Conservation (phyloP, 2,797 vertebrate species). For the Gallinago nigripennis region DNA sequence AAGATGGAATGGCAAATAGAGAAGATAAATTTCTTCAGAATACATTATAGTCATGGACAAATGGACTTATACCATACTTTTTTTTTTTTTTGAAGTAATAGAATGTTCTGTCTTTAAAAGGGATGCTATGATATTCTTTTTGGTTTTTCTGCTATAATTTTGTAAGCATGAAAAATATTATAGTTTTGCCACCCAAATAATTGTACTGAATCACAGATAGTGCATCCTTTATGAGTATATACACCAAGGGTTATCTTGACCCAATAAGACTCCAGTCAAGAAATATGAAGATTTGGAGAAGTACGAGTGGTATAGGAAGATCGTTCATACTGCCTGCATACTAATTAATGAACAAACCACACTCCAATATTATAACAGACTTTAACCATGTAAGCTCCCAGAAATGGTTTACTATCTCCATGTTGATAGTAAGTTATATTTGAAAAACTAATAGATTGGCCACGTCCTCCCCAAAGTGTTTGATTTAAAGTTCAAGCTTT, state of each 20-base stretch:
- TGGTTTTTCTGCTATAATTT: background rate
- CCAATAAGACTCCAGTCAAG: background rate
- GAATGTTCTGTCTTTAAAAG: background rate
- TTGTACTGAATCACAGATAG: background rate
- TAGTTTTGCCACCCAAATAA: background rate
- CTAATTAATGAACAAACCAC: background rate
- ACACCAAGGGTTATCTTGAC: background rate
- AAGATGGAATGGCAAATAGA: background rate
- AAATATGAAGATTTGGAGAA: background rate
- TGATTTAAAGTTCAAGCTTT: slow-evolving; percentile 58
- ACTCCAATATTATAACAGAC: background rate
- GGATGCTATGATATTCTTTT: background rate
- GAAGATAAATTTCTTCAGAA: background rate
- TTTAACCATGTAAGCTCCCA: background rate
- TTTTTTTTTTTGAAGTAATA: background rate
- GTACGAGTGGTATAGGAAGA: background rate
- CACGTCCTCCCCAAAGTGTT: background rate
- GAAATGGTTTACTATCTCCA: background rate
- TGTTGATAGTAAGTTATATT: background rate
- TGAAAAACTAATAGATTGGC: slow-evolving; percentile 3
- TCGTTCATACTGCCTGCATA: background rate
- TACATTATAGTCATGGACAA: background rate
- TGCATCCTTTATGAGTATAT: background rate
- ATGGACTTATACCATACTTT: background rate
- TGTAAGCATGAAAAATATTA: background rate